Evolutionary conservation across 1,140 invertebrate species (phyloP).

Genomic region (Bombus pascuorum): DNA sequence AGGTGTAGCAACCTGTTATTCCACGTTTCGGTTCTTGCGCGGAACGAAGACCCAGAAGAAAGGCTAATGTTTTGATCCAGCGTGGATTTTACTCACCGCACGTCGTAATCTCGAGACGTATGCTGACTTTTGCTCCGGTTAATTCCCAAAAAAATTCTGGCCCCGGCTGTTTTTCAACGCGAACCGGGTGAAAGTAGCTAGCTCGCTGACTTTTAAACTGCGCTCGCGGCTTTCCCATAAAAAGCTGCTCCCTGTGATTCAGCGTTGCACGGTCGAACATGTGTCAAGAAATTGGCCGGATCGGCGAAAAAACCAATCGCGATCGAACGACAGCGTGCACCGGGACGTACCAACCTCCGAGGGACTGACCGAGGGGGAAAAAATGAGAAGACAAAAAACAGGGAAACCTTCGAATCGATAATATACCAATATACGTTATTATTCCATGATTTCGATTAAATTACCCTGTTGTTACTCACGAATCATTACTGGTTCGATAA

Average conservation of each 20-base stretch:
- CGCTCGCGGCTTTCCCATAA: constrained; percentile 44
- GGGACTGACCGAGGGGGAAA: not conserved
- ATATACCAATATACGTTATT: constrained; percentile 22
- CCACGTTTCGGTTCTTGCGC: constrained; percentile 54
- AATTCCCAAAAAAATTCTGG: constrained; percentile 69
- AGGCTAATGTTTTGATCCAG: constrained; percentile 62
- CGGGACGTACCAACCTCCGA: constrained; percentile 27
- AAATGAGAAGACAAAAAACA: no score
- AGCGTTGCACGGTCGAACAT: constrained; percentile 58
- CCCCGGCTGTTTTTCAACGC: constrained; percentile 56
- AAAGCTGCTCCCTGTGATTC: constrained; percentile 57
- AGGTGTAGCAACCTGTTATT: constrained; percentile 65
- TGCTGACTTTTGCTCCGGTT: constrained; percentile 51
- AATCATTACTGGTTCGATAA: not conserved
- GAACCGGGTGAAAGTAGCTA: constrained; percentile 54
- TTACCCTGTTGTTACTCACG: constrained; percentile 3
- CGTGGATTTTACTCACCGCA: constrained; percentile 47
- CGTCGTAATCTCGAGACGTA: constrained; percentile 55
- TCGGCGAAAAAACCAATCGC: constrained; percentile 48
- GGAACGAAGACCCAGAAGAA: constrained; percentile 29
- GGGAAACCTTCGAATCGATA: constrained; percentile 24
- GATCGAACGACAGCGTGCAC: constrained; percentile 29
- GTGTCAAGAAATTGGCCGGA: constrained; percentile 65
- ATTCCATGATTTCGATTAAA: constrained; percentile 21
- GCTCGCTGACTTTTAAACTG: constrained; percentile 69